phyloP scores from a whole-genome alignment of 2,888 invertebrate species.

The Antheraea yamamai region DNA sequence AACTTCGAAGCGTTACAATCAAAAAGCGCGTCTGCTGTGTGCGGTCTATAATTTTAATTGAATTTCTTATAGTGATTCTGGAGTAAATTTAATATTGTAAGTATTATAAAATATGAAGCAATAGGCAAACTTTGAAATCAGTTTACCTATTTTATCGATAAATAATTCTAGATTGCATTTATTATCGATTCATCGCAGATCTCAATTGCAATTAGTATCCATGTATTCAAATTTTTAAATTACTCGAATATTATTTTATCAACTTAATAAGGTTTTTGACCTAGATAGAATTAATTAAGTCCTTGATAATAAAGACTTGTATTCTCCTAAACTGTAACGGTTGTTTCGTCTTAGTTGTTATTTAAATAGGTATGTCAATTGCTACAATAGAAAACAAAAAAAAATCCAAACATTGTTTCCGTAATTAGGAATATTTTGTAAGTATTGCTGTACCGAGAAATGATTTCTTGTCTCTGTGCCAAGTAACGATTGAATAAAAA shows the following conservation, averaged over 20 bases:
- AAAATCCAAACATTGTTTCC: not conserved
- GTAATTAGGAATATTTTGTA: conserved; percentile 23
- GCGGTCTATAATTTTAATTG: not conserved
- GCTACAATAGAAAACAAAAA: not conserved
- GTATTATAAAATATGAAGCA: not conserved
- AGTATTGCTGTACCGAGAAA: conserved; percentile 45
- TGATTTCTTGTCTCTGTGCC: conserved; percentile 71
- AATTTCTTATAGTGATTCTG: not conserved
- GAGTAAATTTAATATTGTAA: conserved; percentile 5
- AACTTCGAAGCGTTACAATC: conserved; percentile 25
- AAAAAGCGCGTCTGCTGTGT: not conserved
- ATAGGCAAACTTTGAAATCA: not conserved
- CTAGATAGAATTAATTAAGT: not conserved
- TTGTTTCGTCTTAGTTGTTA: not conserved
- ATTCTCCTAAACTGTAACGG: not conserved
- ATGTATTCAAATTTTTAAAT: not conserved
- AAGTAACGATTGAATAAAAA: conserved; percentile 69
- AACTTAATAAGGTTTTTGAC: not conserved
- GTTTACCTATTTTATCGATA: not conserved
- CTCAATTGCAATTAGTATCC: not conserved
- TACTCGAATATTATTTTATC: not conserved
- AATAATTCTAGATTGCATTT: not conserved
- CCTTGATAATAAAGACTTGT: not conserved
- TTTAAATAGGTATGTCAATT: not conserved
- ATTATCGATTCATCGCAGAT: not conserved